Conservation (phyloP, 2,797 vertebrate genomes). For the Anableps anableps region DNA sequence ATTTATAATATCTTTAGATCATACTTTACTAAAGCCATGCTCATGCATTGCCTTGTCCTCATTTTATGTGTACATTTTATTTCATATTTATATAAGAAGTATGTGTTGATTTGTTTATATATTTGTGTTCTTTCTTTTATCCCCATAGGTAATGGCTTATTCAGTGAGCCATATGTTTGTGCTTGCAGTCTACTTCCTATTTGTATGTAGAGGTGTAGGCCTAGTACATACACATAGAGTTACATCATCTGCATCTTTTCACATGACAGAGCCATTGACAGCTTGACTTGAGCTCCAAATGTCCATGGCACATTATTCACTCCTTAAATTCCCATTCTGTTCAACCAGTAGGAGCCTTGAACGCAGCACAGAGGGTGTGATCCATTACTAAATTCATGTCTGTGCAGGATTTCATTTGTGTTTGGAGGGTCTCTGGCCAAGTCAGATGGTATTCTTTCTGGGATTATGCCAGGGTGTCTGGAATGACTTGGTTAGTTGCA, state of each 20-base stretch:
- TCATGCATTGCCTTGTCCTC: neutral
- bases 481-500: slow-evolving; percentile 10
- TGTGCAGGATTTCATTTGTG: slow-evolving; percentile 14
- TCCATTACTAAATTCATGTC: slow-evolving; percentile 29
- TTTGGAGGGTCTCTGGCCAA: neutral
- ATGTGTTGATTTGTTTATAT: neutral
- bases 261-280: slow-evolving; percentile 27
- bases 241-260: slow-evolving; percentile 34
- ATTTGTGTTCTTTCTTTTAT: slow-evolving; percentile 8
- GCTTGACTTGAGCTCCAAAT: slow-evolving; percentile 31
- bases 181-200: slow-evolving; percentile 11
- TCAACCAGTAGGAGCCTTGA: slow-evolving; percentile 27
- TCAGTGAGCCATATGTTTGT: slow-evolving; percentile 30
- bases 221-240: slow-evolving; percentile 24
- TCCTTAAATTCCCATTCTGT: slow-evolving; percentile 33
- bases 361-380: slow-evolving; percentile 19
- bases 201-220: slow-evolving; percentile 19
- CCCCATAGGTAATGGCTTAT: slow-evolving; percentile 12
- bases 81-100: slow-evolving; percentile 3
- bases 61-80: neutral
- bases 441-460: slow-evolving; percentile 12
- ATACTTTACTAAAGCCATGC: neutral
- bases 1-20: neutral
- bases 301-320: slow-evolving; percentile 19
- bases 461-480: slow-evolving; percentile 16